Conservation (phyloP, 1,140 invertebrate species). For the Phymastichus coffea region DNA sequence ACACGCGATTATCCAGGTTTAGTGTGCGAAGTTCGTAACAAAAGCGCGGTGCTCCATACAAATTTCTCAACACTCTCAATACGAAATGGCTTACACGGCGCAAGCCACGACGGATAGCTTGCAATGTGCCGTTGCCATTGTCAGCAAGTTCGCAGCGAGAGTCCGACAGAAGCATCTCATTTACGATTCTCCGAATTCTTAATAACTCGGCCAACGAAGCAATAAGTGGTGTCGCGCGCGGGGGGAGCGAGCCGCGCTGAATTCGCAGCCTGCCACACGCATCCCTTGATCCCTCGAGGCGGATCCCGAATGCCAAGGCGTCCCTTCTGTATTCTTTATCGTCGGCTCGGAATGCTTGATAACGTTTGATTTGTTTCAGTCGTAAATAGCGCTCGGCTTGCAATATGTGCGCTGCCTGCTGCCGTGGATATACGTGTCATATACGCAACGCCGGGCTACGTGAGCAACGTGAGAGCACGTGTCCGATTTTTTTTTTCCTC, state of each 20-base stretch:
- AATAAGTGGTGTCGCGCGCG: conserved; percentile 6
- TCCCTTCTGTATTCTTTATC: conserved; percentile 57
- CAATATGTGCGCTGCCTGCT: conserved; percentile 41
- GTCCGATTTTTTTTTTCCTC: no score
- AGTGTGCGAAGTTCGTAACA: no score
- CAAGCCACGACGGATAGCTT: no score
- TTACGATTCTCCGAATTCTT: conserved; percentile 14
- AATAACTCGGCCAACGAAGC: background rate
- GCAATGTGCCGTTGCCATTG: no score
- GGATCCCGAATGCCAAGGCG: conserved; percentile 49
- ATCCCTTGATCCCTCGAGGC: conserved; percentile 27
- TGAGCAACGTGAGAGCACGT: background rate
- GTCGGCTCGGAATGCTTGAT: conserved; percentile 54
- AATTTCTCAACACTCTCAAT: no score
- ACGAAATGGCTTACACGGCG: no score
- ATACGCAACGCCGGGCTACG: background rate
- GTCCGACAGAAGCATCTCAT: no score
- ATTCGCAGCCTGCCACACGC: background rate
- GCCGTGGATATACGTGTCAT: background rate
- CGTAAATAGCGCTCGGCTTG: conserved; percentile 51
- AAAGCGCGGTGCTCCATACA: no score
- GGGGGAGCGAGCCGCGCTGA: background rate
- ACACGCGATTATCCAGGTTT: no score
- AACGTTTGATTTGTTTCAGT: conserved; percentile 59
- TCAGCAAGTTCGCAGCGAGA: no score